These are phyloP conservation scores for Sminthurinus aureus DNA, from an alignment of 2,888 invertebrate genomes.

Conservation along the genomic window DNA sequence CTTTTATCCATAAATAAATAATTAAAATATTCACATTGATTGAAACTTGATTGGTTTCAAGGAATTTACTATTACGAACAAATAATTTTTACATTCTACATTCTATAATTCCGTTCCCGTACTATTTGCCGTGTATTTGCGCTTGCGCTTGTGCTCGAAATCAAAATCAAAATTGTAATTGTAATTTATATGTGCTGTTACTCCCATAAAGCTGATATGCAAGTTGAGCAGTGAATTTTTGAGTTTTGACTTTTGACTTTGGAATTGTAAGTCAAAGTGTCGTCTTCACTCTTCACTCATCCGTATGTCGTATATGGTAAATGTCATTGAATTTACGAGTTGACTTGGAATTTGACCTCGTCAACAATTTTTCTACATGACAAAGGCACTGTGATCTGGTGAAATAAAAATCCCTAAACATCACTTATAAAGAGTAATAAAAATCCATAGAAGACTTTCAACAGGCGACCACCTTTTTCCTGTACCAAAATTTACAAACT, in stretches of 20 bases:
- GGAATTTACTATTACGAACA: not conserved
- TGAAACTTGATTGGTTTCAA: not conserved
- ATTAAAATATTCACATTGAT: not conserved
- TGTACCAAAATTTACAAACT: not conserved
- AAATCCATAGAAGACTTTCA: not conserved
- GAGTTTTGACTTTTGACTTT: not conserved
- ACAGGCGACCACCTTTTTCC: not conserved
- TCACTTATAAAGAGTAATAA: not conserved
- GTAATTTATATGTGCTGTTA: too few relatives aligned
- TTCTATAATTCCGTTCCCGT: too few relatives aligned
- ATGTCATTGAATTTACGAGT: slow-evolving; percentile 17
- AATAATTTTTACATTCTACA: not conserved
- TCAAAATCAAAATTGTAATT: not conserved
- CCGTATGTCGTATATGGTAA: too few relatives aligned
- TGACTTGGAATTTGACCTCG: not conserved
- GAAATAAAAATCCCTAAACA: not conserved
- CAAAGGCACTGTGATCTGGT: not conserved
- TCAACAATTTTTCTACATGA: not conserved
- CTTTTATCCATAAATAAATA: too few relatives aligned
- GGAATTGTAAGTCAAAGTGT: not conserved
- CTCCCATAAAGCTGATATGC: too few relatives aligned
- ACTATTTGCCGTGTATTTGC: not conserved
- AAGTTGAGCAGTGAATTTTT: not conserved
- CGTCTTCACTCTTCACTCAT: slow-evolving; percentile 24
- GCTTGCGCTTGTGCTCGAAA: not conserved